Conservation (phyloP, 2,888 invertebrate genomes). For the Lithophane semibrunnea region DNA sequence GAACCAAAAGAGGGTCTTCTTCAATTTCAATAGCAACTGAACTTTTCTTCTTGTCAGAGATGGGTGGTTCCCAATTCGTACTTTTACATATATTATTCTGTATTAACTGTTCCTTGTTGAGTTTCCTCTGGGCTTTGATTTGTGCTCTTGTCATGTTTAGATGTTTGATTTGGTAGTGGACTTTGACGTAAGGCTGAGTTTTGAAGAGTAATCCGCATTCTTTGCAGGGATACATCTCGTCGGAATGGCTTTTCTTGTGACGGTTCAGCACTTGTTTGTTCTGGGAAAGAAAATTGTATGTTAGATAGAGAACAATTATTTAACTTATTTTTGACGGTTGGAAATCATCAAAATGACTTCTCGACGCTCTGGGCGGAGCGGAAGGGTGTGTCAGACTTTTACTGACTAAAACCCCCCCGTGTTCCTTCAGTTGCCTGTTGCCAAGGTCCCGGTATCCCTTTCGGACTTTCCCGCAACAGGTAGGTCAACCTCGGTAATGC, state of each 20-base stretch:
- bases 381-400: no score
- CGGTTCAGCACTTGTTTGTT: conserved; percentile 76
- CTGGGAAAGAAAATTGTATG: conserved; percentile 55
- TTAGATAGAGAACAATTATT: neutral
- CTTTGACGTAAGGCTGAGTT: conserved; percentile 76
- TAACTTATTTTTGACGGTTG: no score
- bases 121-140: conserved; percentile 68
- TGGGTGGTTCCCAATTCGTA: conserved; percentile 48
- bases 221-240: conserved; percentile 75
- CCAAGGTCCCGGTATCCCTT: no score
- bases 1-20: conserved; percentile 55
- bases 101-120: conserved; percentile 51
- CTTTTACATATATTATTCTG: conserved; percentile 48
- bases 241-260: conserved; percentile 73
- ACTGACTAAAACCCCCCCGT: no score
- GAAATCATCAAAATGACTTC: no score
- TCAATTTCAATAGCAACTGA: neutral
- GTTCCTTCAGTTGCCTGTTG: no score
- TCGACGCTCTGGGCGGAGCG: no score
- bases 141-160: conserved; percentile 75
- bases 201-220: conserved; percentile 77
- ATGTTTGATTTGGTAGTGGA: conserved; percentile 76
- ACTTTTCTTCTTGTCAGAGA: conserved; percentile 12
- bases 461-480: no score
- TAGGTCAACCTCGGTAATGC: neutral